Percentiles rank a stretch among this genome's conserved stretches.
Conservation (phyloP, 92 coral and sea anemone genomes). For the Montipora capitata region DNA sequence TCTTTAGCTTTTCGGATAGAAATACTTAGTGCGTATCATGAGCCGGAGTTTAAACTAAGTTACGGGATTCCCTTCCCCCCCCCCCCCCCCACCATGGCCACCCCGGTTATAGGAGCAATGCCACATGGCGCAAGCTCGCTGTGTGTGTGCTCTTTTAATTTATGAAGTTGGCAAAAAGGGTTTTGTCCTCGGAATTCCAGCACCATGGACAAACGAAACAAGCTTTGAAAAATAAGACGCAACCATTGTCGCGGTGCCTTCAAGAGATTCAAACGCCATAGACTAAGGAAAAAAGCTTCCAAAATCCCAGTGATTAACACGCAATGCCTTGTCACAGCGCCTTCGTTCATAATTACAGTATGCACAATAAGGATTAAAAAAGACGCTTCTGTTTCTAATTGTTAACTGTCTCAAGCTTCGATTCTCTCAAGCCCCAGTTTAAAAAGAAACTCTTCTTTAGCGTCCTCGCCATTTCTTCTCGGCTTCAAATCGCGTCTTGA, state of each 20-base stretch:
- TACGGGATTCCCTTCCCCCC: no score
- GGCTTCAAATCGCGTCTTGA: slow-evolving; percentile 26
- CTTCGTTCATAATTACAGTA: neutral
- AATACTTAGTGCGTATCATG: no score
- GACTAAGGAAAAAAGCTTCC: no score
- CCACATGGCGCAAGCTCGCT: no score
- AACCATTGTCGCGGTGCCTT: neutral
- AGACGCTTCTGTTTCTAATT: neutral
- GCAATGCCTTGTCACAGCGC: neutral
- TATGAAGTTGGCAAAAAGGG: no score
- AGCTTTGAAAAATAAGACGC: neutral
- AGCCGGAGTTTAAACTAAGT: no score
- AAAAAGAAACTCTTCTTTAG: slow-evolving; percentile 81
- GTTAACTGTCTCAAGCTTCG: slow-evolving; percentile 21
- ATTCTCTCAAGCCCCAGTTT: slow-evolving; percentile 82
- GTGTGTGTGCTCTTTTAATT: no score
- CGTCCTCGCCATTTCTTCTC: slow-evolving; percentile 61
- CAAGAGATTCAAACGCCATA: neutral
- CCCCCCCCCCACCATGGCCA: no score
- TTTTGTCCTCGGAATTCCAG: no score
- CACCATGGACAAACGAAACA: neutral
- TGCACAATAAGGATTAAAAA: neutral
- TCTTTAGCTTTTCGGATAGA: no score
- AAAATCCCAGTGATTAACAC: no score
- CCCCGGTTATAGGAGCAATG: no score